Conservation (phyloP, 2,113 vertebrate genomes). For the Macheiramphus alcinus region DNA sequence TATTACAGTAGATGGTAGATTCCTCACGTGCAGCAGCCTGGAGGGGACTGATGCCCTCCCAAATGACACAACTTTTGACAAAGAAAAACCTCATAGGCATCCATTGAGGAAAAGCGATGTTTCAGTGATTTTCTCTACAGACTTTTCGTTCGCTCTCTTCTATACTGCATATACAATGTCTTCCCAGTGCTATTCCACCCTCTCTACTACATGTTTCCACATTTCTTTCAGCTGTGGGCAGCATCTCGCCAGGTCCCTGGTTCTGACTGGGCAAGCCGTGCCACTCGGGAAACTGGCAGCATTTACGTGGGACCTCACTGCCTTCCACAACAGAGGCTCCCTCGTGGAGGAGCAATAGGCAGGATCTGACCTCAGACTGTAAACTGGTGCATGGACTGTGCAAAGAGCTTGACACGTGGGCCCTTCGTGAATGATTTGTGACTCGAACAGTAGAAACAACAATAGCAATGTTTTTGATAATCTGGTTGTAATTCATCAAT, state of each 20-base stretch:
- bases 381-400: background rate
- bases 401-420: background rate
- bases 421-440: background rate
- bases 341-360: accelerated
- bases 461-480: background rate
- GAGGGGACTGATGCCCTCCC: background rate
- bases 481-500: background rate
- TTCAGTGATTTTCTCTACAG: background rate
- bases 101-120: background rate
- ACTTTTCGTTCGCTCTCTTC: background rate
- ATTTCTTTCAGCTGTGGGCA: background rate
- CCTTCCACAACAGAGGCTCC: background rate
- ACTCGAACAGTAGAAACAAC: background rate
- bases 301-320: accelerated
- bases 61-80: background rate
- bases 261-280: background rate
- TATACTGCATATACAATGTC: background rate
- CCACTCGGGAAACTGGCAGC: background rate
- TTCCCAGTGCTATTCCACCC: background rate
- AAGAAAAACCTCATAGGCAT: background rate
- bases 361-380: background rate
- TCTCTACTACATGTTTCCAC: background rate
- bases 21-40: background rate
- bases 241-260: background rate
- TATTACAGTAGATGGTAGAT: background rate